phyloP scores from a whole-genome alignment of 30 jellyfish, hydroid and myxozoan species.

The Catostylus mosaicus region DNA sequence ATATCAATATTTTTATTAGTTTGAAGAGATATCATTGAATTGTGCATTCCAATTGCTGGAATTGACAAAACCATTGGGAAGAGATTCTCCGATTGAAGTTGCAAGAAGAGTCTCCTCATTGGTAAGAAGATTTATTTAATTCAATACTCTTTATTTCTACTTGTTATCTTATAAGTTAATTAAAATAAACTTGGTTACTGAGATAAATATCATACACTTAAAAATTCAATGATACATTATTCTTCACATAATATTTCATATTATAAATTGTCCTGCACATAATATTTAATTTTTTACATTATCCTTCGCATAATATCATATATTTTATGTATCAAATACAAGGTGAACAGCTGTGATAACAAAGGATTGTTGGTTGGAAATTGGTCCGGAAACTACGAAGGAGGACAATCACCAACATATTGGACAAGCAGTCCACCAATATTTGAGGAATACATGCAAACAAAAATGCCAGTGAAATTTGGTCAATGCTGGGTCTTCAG shows the following conservation, averaged over 20 bases:
- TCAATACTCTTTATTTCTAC: too few relatives aligned
- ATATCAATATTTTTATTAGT: constrained; percentile 68
- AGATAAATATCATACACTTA: too few relatives aligned
- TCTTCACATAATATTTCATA: too few relatives aligned
- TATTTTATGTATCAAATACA: not conserved
- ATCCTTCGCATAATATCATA: too few relatives aligned
- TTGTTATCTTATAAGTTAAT: too few relatives aligned
- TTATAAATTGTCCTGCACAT: too few relatives aligned
- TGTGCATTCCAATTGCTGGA: constrained; percentile 78
- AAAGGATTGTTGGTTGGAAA: constrained; percentile 93
- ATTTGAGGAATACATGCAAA: constrained; percentile 70
- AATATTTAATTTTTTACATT: too few relatives aligned
- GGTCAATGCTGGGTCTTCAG: constrained; percentile 99
- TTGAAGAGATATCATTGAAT: constrained; percentile 85
- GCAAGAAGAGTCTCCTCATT: constrained; percentile 78
- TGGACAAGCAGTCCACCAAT: constrained; percentile 98
- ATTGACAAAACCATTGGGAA: constrained; percentile 48
- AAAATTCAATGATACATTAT: too few relatives aligned
- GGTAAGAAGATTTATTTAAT: constrained; percentile 76
- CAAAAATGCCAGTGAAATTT: constrained; percentile 70
- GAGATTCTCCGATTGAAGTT: constrained; percentile 82
- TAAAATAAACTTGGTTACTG: too few relatives aligned
- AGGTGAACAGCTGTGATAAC: constrained; percentile 93
- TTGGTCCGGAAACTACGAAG: constrained; percentile 97
- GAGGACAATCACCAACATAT: constrained; percentile 88